phyloP scores from a whole-genome alignment of 2,888 invertebrate genomes.

The Xestia xanthographa region DNA sequence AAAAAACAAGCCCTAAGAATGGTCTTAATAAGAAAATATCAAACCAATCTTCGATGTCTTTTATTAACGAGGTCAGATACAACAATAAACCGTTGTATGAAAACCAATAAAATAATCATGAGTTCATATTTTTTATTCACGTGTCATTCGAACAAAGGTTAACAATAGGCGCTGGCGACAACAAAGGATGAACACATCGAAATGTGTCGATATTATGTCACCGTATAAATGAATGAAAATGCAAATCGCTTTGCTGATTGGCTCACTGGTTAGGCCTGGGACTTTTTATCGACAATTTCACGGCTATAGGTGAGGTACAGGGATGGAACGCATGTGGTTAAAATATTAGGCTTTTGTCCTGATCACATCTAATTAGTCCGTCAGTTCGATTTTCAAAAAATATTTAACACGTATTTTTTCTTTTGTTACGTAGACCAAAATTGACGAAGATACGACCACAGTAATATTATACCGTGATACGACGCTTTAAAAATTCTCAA shows the following conservation, averaged over 20 bases:
- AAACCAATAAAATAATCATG: slow-evolving; percentile 18
- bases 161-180: slow-evolving; percentile 2
- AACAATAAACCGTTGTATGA: neutral
- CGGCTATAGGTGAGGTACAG: neutral
- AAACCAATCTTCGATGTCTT: neutral
- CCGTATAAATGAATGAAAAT: slow-evolving; percentile 26
- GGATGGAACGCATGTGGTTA: neutral
- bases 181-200: slow-evolving; percentile 29
- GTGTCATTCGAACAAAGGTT: slow-evolving; percentile 4
- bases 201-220: slow-evolving; percentile 19
- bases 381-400: too few species aligned
- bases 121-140: slow-evolving; percentile 15
- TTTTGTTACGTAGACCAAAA: too few species aligned
- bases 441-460: too few species aligned
- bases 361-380: too few species aligned
- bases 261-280: neutral
- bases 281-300: neutral
- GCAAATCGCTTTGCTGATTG: slow-evolving; percentile 26
- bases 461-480: too few species aligned
- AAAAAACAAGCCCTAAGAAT: neutral
- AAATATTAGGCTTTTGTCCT: too few species aligned
- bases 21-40: neutral
- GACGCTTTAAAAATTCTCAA: too few species aligned
- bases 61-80: neutral
- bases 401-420: too few species aligned